These are phyloP conservation scores for Phytoseiulus persimilis DNA, from an alignment of 2,888 invertebrate species.

Conservation along the genomic window DNA sequence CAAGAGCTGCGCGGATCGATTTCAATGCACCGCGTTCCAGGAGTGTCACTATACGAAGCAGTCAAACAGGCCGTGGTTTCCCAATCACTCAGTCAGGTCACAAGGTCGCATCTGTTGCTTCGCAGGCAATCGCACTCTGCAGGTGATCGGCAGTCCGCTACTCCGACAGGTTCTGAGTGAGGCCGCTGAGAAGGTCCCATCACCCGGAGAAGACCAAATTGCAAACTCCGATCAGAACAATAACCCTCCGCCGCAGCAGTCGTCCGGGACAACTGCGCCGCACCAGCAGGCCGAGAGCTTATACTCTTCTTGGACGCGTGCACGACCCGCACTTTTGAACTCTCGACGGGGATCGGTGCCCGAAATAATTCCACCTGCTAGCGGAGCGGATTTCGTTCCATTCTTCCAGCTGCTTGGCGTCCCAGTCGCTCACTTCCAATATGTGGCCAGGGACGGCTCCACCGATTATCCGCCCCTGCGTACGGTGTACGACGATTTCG, in stretches of 20 bases:
- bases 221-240: neutral
- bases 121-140: constrained; percentile 44
- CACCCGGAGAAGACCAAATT: neutral
- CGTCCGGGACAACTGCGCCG: neutral
- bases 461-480: constrained; percentile 38
- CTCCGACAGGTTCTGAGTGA: constrained; percentile 41
- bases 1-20: no score
- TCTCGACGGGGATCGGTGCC: neutral
- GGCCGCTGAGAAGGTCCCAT: constrained; percentile 43
- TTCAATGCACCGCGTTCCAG: no score
- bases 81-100: neutral
- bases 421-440: neutral
- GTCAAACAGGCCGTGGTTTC: no score
- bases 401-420: constrained; percentile 28
- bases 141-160: constrained; percentile 42
- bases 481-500: constrained; percentile 40
- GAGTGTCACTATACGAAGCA: no score
- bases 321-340: neutral
- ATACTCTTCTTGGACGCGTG: constrained; percentile 13
- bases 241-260: neutral
- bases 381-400: constrained; percentile 23
- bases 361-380: constrained; percentile 22
- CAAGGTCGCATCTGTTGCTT: constrained; percentile 11
- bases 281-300: neutral
- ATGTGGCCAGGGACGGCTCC: neutral